Evolutionary conservation across 2,797 vertebrate species (phyloP), one percentile per base, ranked within the genome.

Genomic region (Aplochiton taeniatus): DNA sequence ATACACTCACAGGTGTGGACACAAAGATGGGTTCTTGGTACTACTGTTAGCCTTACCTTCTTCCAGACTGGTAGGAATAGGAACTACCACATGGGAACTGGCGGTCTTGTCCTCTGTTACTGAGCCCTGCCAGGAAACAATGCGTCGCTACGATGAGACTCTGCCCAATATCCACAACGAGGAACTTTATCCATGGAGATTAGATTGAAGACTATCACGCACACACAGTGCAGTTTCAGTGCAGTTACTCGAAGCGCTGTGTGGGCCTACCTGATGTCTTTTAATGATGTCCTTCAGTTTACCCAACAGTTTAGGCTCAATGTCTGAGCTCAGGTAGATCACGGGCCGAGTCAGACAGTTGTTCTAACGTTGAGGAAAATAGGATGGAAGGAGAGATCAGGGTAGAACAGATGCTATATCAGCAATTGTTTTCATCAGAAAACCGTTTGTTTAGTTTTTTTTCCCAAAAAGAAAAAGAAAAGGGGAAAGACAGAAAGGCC

Each of bases 271-370:
- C 95, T 98, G 96, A 79, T 98, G 96, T 65, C 96, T 91, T 88
- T 98, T 98, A 77, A 98, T 92, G 54, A 98, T 98, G 84, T 98
- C 96, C 81, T 98, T 98, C 70, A 98, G 89, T 83, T 98, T 98
- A 54, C 94, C 94, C n/a, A 96, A 91, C 49, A 98, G 92, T 73
- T 98, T 98, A 56, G 95, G 93, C 77, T 98, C 97, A 0, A 98
- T 95, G 73, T 98, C 97, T 69, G 94, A 84, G 66, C 95, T 96
- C 85, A 98, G 89, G 89, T 94, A 97, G 85, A 98, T 98, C 76
- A 98, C 94, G 13, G 97, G 97, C 75, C 97, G 87, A 19, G 92
- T 91, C 68, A 98, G 85, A 83, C 97, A 98, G 87, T 98, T 97
- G 87, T 98, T 98, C 97, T 98, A 85, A 63, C 8, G 63, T 64